phyloP scores from a whole-genome alignment of 2,113 vertebrate species.

The Prunella fulvescens region DNA sequence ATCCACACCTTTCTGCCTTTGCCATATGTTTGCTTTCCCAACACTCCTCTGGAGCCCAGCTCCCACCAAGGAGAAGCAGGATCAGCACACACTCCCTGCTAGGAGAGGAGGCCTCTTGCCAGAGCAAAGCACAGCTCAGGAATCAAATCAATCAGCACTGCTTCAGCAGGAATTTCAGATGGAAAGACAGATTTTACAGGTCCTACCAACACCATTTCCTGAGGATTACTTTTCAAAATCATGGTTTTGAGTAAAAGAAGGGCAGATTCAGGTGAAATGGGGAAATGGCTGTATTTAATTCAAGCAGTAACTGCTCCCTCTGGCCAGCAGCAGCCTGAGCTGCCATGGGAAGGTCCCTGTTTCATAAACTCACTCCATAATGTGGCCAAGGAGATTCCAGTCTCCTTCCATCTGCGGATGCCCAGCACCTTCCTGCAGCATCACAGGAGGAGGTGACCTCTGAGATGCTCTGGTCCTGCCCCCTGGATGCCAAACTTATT shows the following conservation, averaged over 20 bases:
- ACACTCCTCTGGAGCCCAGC: accelerated
- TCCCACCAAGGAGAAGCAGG: background rate
- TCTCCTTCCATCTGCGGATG: background rate
- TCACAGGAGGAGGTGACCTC: background rate
- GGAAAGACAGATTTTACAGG: background rate
- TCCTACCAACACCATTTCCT: background rate
- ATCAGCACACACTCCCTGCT: background rate
- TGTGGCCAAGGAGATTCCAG: background rate
- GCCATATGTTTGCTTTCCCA: background rate
- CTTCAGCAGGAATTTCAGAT: background rate
- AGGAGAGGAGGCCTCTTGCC: background rate
- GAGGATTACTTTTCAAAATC: background rate
- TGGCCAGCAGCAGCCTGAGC: background rate
- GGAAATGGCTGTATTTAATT: background rate
- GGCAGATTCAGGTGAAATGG: background rate
- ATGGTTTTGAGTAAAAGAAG: background rate
- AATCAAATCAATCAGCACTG: background rate
- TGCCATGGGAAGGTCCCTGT: background rate
- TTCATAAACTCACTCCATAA: background rate
- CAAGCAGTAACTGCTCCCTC: background rate
- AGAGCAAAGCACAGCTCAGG: background rate
- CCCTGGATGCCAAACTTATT: background rate
- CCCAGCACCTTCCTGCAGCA: background rate
- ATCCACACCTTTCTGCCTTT: background rate
- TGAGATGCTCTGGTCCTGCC: background rate